Evolutionary conservation across 2,888 invertebrate species (phyloP).

Genomic region (Eudasyphora cyanicolor): DNA sequence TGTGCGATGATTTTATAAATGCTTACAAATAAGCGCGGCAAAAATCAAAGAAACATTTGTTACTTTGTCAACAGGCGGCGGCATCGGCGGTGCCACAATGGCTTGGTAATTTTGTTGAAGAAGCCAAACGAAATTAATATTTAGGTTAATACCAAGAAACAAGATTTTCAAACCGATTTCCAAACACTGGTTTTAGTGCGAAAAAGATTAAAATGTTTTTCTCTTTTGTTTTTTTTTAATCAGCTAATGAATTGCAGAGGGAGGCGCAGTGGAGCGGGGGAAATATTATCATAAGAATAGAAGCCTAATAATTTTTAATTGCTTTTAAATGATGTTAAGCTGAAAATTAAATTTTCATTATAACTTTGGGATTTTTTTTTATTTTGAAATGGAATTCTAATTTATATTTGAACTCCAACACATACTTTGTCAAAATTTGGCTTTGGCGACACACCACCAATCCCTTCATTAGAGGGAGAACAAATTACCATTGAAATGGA

Average conservation of each 20-base stretch:
- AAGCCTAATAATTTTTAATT: neutral
- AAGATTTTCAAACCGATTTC: neutral
- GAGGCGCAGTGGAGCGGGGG: neutral
- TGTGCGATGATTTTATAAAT: neutral
- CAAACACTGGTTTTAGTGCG: neutral
- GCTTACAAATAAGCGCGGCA: neutral
- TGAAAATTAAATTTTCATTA: neutral
- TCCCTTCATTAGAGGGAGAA: no score
- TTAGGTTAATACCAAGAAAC: neutral
- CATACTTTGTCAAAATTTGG: no score
- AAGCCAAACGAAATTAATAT: neutral
- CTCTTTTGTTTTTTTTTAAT: neutral
- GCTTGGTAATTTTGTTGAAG: neutral
- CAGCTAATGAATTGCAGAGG: neutral
- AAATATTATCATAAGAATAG: conserved; percentile 15
- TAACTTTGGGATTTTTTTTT: neutral
- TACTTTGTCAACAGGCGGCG: neutral
- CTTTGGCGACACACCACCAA: neutral
- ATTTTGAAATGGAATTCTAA: neutral
- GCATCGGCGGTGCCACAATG: neutral
- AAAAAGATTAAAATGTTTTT: no score
- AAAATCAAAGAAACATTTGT: conserved; percentile 2
- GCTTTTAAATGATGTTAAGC: neutral
- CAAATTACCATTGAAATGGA: neutral
- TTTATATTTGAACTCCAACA: no score